Conservation (phyloP, 2,113 vertebrate genomes). For the Uria lomvia region DNA sequence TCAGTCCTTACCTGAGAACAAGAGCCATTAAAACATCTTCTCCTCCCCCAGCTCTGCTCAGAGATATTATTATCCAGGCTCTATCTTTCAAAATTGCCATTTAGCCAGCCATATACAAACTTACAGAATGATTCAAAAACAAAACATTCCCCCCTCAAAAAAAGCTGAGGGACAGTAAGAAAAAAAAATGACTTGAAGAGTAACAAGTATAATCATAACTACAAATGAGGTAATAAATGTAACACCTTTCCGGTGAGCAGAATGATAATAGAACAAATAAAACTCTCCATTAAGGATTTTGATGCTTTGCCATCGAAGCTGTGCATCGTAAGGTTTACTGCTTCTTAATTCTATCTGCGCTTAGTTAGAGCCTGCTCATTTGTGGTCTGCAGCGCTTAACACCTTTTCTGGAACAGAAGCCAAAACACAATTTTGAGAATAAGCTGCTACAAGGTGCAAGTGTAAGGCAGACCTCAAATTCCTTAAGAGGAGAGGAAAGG, state of each 20-base stretch:
- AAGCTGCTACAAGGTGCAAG: slow-evolving; percentile 37
- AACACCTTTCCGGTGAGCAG: not conserved
- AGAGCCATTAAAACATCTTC: slow-evolving; percentile 23
- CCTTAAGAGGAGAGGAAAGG: not conserved
- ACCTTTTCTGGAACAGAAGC: not conserved
- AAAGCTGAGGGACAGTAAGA: not conserved
- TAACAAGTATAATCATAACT: not conserved
- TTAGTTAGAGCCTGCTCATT: not conserved
- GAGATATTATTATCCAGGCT: not conserved
- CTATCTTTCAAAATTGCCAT: not conserved
- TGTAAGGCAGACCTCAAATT: not conserved
- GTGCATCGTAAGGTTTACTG: not conserved
- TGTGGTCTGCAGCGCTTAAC: not conserved
- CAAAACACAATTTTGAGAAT: not conserved
- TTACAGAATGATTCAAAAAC: not conserved
- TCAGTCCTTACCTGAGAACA: slow-evolving; percentile 49
- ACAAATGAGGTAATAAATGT: not conserved
- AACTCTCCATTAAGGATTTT: not conserved
- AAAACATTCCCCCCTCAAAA: not conserved
- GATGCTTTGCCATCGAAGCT: not conserved
- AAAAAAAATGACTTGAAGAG: not conserved
- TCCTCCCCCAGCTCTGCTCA: not conserved
- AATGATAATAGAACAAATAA: not conserved
- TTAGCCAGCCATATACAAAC: not conserved
- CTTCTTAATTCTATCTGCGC: not conserved